A percentile compares a stretch with the other conserved stretches of the same genome.
Conservation (phyloP, 2,113 vertebrate species). For the Paramormyrops kingsleyae region DNA sequence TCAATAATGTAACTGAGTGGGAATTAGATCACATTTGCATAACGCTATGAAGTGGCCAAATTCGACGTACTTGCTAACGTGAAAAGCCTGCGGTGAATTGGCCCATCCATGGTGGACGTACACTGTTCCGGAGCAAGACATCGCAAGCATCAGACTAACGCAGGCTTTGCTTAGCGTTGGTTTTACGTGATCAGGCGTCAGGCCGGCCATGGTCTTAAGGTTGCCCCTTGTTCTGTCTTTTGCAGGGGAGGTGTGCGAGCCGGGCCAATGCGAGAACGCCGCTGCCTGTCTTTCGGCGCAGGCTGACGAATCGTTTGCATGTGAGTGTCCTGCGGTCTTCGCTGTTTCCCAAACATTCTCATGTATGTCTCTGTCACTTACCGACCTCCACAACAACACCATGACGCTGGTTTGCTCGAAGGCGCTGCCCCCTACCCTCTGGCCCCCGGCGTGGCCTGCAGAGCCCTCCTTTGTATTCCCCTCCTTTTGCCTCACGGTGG, state of each 20-base stretch:
- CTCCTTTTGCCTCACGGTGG: neutral
- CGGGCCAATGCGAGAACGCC: constrained; percentile 31
- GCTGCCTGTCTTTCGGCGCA: constrained; percentile 23
- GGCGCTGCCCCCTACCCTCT: neutral
- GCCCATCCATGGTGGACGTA: neutral
- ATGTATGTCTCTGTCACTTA: constrained; percentile 28
- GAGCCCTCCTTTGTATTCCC: neutral
- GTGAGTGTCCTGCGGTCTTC: constrained; percentile 33
- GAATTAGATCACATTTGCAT: neutral
- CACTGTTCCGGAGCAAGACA: neutral
- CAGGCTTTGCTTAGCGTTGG: neutral
- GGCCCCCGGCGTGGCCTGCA: neutral
- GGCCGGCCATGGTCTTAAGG: neutral
- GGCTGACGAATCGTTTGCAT: constrained; percentile 36
- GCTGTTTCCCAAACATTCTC: constrained; percentile 18
- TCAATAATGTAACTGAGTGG: neutral
- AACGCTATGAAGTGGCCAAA: neutral
- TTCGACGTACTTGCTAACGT: neutral
- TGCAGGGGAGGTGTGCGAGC: constrained; percentile 26
- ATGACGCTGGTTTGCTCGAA: neutral
- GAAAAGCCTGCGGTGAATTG: neutral
- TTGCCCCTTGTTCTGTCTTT: constrained; percentile 12
- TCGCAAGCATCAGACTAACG: neutral
- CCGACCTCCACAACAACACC: neutral
- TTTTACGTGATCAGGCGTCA: neutral